Evolutionary conservation across 2,113 vertebrate species (phyloP), one percentile per base, ranked within the genome.

Genomic region (Corythornis madagascariensis): DNA sequence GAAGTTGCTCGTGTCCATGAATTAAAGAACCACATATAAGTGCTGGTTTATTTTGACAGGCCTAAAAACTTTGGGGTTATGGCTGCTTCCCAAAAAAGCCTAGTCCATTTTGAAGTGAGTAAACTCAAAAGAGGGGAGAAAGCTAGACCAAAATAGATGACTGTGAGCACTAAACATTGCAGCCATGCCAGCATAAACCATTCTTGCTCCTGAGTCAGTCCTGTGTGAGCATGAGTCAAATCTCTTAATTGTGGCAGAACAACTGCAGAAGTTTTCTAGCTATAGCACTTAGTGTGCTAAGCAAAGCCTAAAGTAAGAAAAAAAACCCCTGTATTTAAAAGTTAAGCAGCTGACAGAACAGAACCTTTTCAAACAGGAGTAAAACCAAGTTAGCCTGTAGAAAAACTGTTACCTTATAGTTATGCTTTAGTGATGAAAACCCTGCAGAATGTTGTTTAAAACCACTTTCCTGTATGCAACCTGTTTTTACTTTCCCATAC

Each of bases 171-270:
- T 28, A 88, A 92, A 63, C 47, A 52, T n/a, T 91, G 66, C n/a
- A 82, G 70, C 63, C 45, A 55, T 3, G 5, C 20, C 64, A 94
- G 60, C 43, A 40, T 16, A 91, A 85, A 52, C 72, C 60, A 13
- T 63, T 89, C 85, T 40, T 80, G 47, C 56, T 88, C 82, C 56
- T 83, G 82, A 95, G 82, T 86, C 90, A 95, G 52, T 80, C 28
- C 88, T 80, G 28, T 91, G 72, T 70, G 66, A 86, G 70, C 17
- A 43, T 94, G 84, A 96, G 89, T 91, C 89, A 95, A 96, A 89
- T 38, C 40, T 66, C 55, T 84, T 76, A 72, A 76, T 13, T 79
- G 63, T 87, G 67, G 71, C 83, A 93, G 55, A 31, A 88, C 33
- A 77, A 40, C 18, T 47, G 56, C 1, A 2, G 38, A 69, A 92